Evolutionary conservation across 2,113 vertebrate species (phyloP).

Genomic region (Origma solitaria): DNA sequence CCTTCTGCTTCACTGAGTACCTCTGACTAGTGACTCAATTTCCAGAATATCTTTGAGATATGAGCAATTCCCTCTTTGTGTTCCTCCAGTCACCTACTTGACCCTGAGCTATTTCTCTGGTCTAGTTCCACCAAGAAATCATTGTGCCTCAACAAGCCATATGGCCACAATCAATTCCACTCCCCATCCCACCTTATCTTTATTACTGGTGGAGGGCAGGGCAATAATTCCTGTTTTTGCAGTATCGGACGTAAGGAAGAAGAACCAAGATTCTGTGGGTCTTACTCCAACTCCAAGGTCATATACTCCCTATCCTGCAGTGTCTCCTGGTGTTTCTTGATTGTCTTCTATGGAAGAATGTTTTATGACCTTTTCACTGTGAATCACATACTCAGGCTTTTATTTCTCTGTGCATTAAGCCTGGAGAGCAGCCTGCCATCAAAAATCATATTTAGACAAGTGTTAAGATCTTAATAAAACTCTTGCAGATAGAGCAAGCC

Average conservation of each 20-base stretch:
- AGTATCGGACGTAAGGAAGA: not conserved
- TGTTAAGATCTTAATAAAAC: not conserved
- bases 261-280: conserved; percentile 17
- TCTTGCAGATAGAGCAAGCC: not conserved
- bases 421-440: not conserved
- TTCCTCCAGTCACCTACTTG: conserved; percentile 41
- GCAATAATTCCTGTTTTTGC: conserved; percentile 25
- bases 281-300: conserved; percentile 2
- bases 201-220: conserved; percentile 51
- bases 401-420: not conserved
- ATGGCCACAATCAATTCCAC: conserved; percentile 56
- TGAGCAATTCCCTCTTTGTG: conserved; percentile 24
- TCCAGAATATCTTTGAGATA: conserved; percentile 53
- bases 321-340: conserved; percentile 4
- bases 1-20: conserved; percentile 15
- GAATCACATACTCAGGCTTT: not conserved
- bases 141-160: conserved; percentile 45
- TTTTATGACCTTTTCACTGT: not conserved
- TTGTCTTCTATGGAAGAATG: not conserved
- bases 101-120: conserved; percentile 47
- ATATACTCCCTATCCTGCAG: conserved; percentile 2
- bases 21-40: conserved; percentile 36
- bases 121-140: conserved; percentile 49
- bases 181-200: conserved; percentile 54
- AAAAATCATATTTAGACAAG: not conserved